These are phyloP conservation scores for Asobara japonica DNA, from an alignment of 1,140 invertebrate species.

Conservation along the genomic window DNA sequence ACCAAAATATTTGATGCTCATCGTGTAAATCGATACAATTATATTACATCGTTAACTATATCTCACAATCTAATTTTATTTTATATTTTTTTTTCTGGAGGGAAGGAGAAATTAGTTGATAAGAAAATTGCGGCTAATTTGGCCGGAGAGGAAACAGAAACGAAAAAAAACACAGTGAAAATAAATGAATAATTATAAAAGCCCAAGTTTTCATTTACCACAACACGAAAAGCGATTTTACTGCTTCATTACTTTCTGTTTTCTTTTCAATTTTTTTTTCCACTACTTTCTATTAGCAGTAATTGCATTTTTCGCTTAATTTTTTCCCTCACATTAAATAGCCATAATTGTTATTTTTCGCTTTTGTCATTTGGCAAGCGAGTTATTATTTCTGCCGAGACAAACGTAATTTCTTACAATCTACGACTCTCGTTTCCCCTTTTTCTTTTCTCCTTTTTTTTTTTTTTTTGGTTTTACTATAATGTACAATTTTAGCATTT, in stretches of 20 bases:
- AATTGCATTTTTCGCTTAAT: neutral
- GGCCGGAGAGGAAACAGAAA: conserved; percentile 26
- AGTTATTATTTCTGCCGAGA: neutral
- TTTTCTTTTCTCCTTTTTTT: too few species aligned
- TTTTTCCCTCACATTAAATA: neutral
- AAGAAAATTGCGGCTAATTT: neutral
- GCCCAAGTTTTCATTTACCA: neutral
- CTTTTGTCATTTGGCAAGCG: neutral
- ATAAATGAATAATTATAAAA: conserved; percentile 6
- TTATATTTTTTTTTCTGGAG: neutral
- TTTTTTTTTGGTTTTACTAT: neutral
- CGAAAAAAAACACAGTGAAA: conserved; percentile 9
- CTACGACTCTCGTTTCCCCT: neutral
- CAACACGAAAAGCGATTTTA: neutral
- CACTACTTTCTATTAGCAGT: conserved; percentile 4
- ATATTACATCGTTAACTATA: conserved; percentile 19
- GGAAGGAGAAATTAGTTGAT: conserved; percentile 12
- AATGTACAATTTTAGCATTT: neutral
- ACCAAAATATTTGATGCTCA: conserved; percentile 32
- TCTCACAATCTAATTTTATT: conserved; percentile 20
- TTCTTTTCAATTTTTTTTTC: conserved; percentile 14
- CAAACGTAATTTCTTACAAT: neutral
- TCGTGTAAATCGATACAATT: conserved; percentile 24
- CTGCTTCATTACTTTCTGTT: conserved; percentile 23
- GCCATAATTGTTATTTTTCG: neutral